These are phyloP conservation scores for Helicoverpa zea DNA, from an alignment of 1,140 invertebrate species.

Conservation along the genomic window DNA sequence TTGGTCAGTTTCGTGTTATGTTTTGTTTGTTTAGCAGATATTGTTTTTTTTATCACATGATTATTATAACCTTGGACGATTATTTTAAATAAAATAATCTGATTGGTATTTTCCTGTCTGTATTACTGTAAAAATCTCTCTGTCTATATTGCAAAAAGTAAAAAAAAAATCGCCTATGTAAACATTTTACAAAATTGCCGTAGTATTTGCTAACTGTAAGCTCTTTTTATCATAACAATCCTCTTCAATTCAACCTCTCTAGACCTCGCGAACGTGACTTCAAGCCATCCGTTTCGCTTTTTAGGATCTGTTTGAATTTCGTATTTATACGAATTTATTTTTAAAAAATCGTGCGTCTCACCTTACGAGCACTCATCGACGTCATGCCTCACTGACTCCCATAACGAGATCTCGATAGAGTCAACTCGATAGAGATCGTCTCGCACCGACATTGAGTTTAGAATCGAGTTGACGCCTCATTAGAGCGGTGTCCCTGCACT, in stretches of 20 bases:
- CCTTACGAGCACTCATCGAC: conserved; percentile 41
- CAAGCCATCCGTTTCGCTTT: background rate
- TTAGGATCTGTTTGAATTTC: conserved; percentile 22
- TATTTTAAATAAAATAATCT: no score
- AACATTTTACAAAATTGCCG: background rate
- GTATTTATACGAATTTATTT: conserved; percentile 25
- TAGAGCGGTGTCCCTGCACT: conserved; percentile 41
- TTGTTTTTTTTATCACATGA: background rate
- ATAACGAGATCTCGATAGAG: conserved; percentile 72
- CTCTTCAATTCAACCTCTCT: background rate
- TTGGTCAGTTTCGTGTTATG: background rate
- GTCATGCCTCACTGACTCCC: conserved; percentile 65
- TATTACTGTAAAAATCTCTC: no score
- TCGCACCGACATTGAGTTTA: conserved; percentile 51
- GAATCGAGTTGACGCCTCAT: conserved; percentile 48
- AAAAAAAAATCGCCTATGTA: no score
- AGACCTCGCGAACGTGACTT: background rate
- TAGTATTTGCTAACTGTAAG: background rate
- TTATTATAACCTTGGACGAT: no score
- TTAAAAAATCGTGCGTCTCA: conserved; percentile 1
- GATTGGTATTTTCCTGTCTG: no score
- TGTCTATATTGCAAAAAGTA: no score
- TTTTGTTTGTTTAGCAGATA: background rate
- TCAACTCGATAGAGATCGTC: conserved; percentile 68
- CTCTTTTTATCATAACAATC: background rate